Conservation (phyloP, 1,140 invertebrate species). For the Dolichoris vasculosae region DNA sequence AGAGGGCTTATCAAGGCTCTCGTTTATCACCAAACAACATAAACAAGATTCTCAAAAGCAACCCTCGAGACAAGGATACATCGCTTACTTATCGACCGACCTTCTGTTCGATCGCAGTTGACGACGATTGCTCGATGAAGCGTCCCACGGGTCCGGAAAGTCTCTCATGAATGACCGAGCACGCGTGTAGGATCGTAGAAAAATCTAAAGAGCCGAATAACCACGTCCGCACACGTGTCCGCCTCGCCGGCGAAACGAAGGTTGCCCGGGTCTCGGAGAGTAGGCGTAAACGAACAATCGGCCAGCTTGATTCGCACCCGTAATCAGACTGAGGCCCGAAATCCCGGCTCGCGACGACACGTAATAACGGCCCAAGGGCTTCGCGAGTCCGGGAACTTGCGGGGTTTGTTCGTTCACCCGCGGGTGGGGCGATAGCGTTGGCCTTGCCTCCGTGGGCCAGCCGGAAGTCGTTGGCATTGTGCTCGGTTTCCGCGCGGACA, state of each 20-base stretch:
- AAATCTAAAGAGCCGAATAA: constrained; percentile 51
- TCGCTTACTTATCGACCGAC: constrained; percentile 33
- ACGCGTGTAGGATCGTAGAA: constrained; percentile 14
- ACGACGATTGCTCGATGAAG: constrained; percentile 15
- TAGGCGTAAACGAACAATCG: neutral
- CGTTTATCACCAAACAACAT: neutral
- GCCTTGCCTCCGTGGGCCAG: neutral
- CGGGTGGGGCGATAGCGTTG: constrained; percentile 35
- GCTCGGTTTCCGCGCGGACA: constrained; percentile 68
- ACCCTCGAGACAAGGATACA: neutral
- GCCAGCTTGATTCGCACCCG: constrained; percentile 67
- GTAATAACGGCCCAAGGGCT: constrained; percentile 48
- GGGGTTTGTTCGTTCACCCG: constrained; percentile 24
- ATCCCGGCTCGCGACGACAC: neutral
- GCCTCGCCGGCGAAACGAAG: neutral
- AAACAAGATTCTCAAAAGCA: neutral
- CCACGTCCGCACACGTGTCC: constrained; percentile 34
- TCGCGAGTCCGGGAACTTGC: constrained; percentile 46
- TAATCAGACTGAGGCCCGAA: constrained; percentile 71
- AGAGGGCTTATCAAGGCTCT: too few species aligned
- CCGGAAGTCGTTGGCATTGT: constrained; percentile 61
- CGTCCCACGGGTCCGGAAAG: neutral
- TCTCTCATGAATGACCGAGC: constrained; percentile 44
- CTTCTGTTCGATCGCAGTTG: constrained; percentile 3
- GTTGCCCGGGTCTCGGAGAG: neutral